phyloP scores from a whole-genome alignment of 1,140 invertebrate genomes.

The Macrostomum lignano region DNA sequence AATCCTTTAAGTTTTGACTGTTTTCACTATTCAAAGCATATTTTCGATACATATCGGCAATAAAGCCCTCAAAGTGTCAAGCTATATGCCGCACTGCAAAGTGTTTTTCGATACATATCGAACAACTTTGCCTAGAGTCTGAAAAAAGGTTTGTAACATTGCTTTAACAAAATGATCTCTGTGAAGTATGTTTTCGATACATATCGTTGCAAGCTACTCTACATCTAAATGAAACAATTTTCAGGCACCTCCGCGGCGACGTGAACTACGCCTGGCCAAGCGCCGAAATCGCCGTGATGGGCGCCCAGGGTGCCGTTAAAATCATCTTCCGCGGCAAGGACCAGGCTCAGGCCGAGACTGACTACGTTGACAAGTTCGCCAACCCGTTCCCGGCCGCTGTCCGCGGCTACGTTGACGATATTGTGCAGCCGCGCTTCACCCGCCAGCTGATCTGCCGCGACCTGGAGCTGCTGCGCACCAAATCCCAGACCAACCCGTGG shows the following conservation, averaged over 20 bases:
- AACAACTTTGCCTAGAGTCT: too few relatives aligned
- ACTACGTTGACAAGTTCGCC: slow-evolving; percentile 40
- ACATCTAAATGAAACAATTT: too few relatives aligned
- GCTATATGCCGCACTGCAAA: too few relatives aligned
- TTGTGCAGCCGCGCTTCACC: slow-evolving; percentile 38
- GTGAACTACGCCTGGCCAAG: slow-evolving; percentile 49
- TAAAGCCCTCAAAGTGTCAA: too few relatives aligned
- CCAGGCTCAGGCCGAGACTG: slow-evolving; percentile 34
- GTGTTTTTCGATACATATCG: too few relatives aligned
- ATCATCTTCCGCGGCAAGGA: slow-evolving; percentile 37
- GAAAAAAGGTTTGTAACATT: too few relatives aligned
- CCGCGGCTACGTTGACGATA: slow-evolving; percentile 40
- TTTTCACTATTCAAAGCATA: too few relatives aligned
- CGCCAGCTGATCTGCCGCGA: slow-evolving; percentile 35
- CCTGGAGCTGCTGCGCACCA: slow-evolving; percentile 34
- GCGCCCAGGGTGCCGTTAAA: slow-evolving; percentile 36
- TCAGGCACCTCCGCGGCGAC: slow-evolving; percentile 35
- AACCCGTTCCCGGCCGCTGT: slow-evolving; percentile 42
- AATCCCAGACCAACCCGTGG: slow-evolving; percentile 34
- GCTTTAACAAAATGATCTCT: too few relatives aligned
- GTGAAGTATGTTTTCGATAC: too few relatives aligned
- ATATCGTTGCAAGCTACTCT: too few relatives aligned
- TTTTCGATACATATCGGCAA: too few relatives aligned
- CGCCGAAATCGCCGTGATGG: slow-evolving; percentile 33
- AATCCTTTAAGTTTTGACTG: too few relatives aligned